phyloP scores from a whole-genome alignment of 30 jellyfish, hydroid and myxozoan species.

The Mastigias papua region DNA sequence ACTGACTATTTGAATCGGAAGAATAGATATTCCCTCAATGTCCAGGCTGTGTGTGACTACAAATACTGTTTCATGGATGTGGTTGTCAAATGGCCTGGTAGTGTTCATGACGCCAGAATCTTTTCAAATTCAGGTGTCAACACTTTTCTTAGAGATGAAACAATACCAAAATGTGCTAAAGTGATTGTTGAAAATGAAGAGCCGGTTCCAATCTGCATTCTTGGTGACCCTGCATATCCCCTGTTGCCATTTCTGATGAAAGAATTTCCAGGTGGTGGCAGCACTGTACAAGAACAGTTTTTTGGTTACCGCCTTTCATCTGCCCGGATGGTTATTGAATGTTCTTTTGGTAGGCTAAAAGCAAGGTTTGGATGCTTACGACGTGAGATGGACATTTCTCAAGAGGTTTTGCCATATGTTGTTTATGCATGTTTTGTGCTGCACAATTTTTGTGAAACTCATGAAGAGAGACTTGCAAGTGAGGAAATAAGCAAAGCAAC shows the following conservation, averaged over 20 bases:
- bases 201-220: conserved; percentile 72
- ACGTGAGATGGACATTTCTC: conserved; percentile 65
- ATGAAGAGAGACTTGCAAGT: neutral
- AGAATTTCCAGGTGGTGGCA: conserved; percentile 65
- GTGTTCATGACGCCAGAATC: conserved; percentile 64
- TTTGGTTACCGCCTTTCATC: conserved; percentile 74
- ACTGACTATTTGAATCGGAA: conserved; percentile 26
- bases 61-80: conserved; percentile 51
- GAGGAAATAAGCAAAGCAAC: neutral
- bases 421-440: conserved; percentile 39
- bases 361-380: conserved; percentile 67
- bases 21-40: conserved; percentile 21
- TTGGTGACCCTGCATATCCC: conserved; percentile 85
- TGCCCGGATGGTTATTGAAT: conserved; percentile 76
- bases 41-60: conserved; percentile 37
- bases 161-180: conserved; percentile 47
- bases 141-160: conserved; percentile 10
- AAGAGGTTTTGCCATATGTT: conserved; percentile 45
- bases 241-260: conserved; percentile 75
- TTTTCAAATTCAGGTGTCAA: conserved; percentile 45
- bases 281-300: conserved; percentile 22
- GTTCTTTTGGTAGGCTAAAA: conserved; percentile 81
- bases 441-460: conserved; percentile 68
- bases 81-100: conserved; percentile 61
- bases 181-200: conserved; percentile 61